These are phyloP conservation scores for Cnemophilus loriae DNA, from an alignment of 2,113 vertebrate genomes.

Conservation along the genomic window DNA sequence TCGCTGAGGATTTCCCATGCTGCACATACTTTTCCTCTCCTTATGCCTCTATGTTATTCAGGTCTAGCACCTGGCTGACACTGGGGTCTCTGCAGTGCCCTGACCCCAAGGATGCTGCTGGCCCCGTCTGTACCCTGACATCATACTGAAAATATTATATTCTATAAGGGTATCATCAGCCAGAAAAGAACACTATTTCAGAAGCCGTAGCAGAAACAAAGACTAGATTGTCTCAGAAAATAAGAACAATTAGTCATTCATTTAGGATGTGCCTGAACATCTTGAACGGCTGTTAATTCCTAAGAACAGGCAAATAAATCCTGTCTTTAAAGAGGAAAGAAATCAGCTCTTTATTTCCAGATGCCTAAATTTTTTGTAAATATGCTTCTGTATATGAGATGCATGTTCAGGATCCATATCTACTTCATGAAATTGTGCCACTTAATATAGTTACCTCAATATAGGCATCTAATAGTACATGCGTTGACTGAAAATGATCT, in stretches of 20 bases:
- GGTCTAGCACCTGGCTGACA: neutral
- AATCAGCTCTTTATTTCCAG: neutral
- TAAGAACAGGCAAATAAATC: neutral
- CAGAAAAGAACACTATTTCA: neutral
- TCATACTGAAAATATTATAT: neutral
- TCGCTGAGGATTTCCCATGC: neutral
- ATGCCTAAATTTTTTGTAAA: neutral
- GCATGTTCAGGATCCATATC: neutral
- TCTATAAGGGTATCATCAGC: neutral
- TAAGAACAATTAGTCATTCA: neutral
- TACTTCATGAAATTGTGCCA: neutral
- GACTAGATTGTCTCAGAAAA: neutral
- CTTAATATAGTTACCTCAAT: neutral
- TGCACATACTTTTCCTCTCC: neutral
- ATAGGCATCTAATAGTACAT: neutral
- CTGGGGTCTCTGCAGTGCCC: fast-evolving
- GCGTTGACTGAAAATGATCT: neutral
- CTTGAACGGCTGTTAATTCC: neutral
- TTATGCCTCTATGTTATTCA: neutral
- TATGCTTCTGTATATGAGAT: neutral
- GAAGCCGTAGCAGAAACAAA: neutral
- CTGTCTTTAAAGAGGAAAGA: neutral
- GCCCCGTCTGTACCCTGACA: neutral
- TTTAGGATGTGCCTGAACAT: neutral
- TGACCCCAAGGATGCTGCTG: neutral